Conservation (phyloP, 2,888 invertebrate genomes). For the Cecidostiba fungosa region DNA sequence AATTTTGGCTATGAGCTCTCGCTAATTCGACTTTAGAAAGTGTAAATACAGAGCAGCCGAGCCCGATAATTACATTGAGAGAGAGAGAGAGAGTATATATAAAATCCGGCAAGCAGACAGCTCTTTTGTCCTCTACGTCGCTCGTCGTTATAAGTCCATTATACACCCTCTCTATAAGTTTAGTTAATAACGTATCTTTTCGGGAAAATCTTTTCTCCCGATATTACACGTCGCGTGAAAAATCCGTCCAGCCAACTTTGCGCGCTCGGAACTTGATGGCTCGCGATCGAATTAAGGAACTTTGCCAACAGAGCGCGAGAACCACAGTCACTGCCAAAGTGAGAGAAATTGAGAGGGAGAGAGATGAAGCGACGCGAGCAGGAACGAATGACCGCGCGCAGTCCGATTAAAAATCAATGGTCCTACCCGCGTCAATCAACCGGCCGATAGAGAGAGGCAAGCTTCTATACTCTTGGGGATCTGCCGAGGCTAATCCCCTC, state of each 20-base stretch:
- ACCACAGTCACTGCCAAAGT: background rate
- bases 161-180: background rate
- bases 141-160: no score
- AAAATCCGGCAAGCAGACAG: background rate
- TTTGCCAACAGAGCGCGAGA: constrained; percentile 1
- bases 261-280: background rate
- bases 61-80: background rate
- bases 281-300: constrained; percentile 51
- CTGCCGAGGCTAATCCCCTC: constrained; percentile 5
- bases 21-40: constrained; percentile 6
- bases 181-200: constrained; percentile 36
- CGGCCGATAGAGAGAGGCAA: background rate
- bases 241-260: constrained; percentile 28
- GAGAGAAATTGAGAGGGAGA: background rate
- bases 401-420: constrained; percentile 60
- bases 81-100: background rate
- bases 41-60: background rate
- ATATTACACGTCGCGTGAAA: constrained; percentile 27
- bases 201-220: constrained; percentile 14
- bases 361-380: background rate
- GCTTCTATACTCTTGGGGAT: background rate
- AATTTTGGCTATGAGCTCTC: background rate
- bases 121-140: background rate
- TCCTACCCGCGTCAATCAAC: constrained; percentile 19
- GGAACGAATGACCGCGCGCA: constrained; percentile 17